These are phyloP conservation scores for Hassar affinis DNA, from an alignment of 2,113 vertebrate species.

Conservation along the genomic window DNA sequence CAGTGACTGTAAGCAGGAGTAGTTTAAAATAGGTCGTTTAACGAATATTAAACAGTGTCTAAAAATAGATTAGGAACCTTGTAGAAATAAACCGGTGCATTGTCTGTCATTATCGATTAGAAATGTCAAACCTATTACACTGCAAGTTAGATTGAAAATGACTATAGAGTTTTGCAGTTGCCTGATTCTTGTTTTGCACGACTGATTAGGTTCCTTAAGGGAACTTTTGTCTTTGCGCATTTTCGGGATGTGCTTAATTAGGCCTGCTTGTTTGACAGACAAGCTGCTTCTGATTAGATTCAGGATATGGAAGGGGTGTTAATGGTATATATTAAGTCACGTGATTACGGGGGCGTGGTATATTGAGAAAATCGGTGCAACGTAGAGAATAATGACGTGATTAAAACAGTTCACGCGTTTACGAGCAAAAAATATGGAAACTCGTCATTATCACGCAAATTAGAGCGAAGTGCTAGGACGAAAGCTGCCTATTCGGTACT, in stretches of 20 bases:
- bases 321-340: conserved; percentile 44
- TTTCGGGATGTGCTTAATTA: conserved; percentile 19
- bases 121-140: not conserved
- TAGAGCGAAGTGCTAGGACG: not conserved
- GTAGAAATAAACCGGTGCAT: too few relatives aligned
- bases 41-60: not conserved
- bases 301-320: conserved; percentile 13
- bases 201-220: not conserved
- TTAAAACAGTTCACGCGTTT: not conserved
- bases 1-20: too few relatives aligned
- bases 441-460: not conserved
- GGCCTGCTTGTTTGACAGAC: conserved; percentile 52
- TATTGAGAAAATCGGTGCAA: not conserved
- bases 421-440: not conserved
- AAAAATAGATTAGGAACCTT: not conserved
- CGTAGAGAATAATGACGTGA: not conserved
- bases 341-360: conserved; percentile 44
- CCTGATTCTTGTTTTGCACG: not conserved
- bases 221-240: not conserved
- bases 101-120: not conserved
- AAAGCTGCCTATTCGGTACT: too few relatives aligned
- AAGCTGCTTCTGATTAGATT: conserved; percentile 35
- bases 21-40: not conserved
- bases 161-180: not conserved
- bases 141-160: not conserved